Percentiles rank a stretch among this genome's conserved stretches.
These are phyloP conservation scores for Oxystoma pomonae DNA, from an alignment of 2,888 invertebrate genomes.

Conservation along the genomic window DNA sequence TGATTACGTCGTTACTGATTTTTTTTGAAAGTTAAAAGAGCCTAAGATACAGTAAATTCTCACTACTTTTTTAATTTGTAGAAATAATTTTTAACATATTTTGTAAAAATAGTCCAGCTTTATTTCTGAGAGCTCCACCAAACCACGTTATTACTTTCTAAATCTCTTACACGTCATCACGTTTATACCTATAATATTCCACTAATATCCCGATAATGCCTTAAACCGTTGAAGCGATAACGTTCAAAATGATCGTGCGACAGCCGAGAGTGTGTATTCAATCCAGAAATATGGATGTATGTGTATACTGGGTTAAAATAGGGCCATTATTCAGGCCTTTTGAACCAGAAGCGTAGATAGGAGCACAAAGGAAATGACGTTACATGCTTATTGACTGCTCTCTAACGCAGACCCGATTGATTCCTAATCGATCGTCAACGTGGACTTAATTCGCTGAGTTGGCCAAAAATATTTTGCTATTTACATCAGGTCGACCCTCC, in stretches of 20 bases:
- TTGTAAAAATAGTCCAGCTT: too few species aligned
- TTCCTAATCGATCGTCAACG: slow-evolving; percentile 48
- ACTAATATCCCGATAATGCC: not conserved
- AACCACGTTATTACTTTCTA: too few species aligned
- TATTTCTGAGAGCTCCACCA: too few species aligned
- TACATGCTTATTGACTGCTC: slow-evolving; percentile 48
- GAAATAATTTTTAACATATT: too few species aligned
- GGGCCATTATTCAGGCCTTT: slow-evolving; percentile 48
- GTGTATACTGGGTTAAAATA: slow-evolving; percentile 37
- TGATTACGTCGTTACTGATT: too few species aligned
- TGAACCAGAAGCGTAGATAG: slow-evolving; percentile 50
- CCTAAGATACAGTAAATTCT: too few species aligned
- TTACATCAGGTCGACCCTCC: too few species aligned
- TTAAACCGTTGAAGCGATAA: not conserved
- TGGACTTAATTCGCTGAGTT: slow-evolving; percentile 31
- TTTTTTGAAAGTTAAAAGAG: too few species aligned
- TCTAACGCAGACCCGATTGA: slow-evolving; percentile 43
- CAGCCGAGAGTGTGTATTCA: slow-evolving; percentile 13
- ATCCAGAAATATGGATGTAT: slow-evolving; percentile 11
- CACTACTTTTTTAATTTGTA: too few species aligned
- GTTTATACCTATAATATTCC: not conserved
- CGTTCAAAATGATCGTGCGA: slow-evolving; percentile 1
- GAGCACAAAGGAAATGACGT: slow-evolving; percentile 51
- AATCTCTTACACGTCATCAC: too few species aligned
- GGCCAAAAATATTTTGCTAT: too few species aligned